Conservation (phyloP, 1,140 invertebrate genomes). For the Dendroctonus valens region DNA sequence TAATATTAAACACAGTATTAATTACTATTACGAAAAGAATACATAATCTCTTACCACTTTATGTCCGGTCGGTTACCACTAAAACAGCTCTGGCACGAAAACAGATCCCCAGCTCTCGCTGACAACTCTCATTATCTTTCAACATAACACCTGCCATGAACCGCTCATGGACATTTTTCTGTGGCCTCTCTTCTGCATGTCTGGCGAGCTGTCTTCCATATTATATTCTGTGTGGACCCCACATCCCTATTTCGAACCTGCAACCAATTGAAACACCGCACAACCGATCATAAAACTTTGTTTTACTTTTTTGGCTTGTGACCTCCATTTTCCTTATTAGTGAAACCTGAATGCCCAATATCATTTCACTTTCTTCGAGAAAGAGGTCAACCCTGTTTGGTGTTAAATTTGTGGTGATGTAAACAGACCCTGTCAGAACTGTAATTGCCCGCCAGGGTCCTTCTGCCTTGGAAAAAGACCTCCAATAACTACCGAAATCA, state of each 20-base stretch:
- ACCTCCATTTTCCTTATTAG: no score
- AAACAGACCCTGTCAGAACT: no score
- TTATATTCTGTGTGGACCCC: no score
- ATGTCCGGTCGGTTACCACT: conserved; percentile 79
- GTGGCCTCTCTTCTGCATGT: conserved; percentile 37
- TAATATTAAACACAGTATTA: no score
- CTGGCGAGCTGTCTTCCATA: neutral
- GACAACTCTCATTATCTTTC: conserved; percentile 82
- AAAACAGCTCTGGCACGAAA: conserved; percentile 85
- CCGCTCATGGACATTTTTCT: conserved; percentile 80
- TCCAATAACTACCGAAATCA: neutral
- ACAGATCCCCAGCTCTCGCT: conserved; percentile 87
- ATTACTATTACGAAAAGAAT: neutral
- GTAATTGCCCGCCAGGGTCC: neutral
- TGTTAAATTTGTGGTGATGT: no score
- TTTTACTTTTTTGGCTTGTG: no score
- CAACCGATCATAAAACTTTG: no score
- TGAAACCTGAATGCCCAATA: no score
- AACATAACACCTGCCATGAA: conserved; percentile 86
- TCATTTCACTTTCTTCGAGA: no score
- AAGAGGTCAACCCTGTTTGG: no score
- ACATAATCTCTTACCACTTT: conserved; percentile 64
- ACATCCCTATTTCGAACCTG: no score
- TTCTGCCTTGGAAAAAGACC: conserved; percentile 13
- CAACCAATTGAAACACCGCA: no score